Conservation (phyloP, 2,113 vertebrate species). For the Todiramphus saurophagus region DNA sequence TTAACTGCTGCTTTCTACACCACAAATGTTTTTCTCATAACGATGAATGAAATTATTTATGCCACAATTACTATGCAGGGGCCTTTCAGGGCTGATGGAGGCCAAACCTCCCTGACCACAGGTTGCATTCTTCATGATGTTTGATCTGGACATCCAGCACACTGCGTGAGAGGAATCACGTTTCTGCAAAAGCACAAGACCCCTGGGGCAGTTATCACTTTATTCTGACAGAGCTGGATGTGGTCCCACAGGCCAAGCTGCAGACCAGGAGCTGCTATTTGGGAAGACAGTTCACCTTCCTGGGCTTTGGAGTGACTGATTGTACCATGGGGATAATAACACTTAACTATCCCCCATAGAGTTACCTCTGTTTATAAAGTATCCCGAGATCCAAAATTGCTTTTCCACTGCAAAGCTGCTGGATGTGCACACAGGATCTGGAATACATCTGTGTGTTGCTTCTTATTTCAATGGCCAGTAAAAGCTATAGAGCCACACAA, state of each 20-base stretch:
- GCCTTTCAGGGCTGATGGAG: background rate
- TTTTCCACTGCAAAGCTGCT: conserved; percentile 1
- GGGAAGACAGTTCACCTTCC: background rate
- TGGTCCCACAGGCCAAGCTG: background rate
- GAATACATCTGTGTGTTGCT: background rate
- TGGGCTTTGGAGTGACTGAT: background rate
- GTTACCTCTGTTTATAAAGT: background rate
- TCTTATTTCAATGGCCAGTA: background rate
- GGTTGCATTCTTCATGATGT: background rate
- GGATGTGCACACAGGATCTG: background rate
- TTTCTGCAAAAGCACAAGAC: conserved; percentile 22
- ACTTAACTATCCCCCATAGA: background rate
- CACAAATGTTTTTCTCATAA: conserved; percentile 27
- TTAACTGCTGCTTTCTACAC: conserved; percentile 27
- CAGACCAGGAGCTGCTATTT: background rate
- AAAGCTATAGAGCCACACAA: background rate
- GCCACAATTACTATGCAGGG: background rate
- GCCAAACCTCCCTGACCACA: conserved; percentile 32
- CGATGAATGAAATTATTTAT: conserved; percentile 28
- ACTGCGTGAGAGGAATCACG: background rate
- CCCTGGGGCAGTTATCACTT: conserved; percentile 1
- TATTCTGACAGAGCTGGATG: background rate
- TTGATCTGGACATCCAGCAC: conserved; percentile 9
- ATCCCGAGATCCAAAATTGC: background rate
- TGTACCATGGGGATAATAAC: background rate